Conservation (phyloP, 2,888 invertebrate species). For the Amiota mariae region DNA sequence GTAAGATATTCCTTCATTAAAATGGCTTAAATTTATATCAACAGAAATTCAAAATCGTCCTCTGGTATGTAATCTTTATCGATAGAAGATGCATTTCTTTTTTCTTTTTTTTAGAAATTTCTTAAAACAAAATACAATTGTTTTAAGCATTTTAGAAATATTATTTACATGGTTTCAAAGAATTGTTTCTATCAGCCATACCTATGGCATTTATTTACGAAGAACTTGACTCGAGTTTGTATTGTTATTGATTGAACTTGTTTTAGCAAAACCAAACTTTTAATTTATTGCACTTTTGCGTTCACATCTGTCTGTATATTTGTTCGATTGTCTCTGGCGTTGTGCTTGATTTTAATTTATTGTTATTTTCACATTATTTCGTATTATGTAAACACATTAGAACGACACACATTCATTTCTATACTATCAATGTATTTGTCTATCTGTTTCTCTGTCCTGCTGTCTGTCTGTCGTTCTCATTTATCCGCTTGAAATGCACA, state of each 20-base stretch:
- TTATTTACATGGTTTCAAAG: no score
- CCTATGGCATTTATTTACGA: neutral
- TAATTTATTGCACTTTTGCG: slow-evolving; percentile 34
- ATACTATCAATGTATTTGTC: neutral
- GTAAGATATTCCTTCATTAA: slow-evolving; percentile 31
- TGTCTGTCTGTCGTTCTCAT: neutral
- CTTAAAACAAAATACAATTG: no score
- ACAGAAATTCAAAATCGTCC: slow-evolving; percentile 44
- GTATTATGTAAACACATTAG: slow-evolving; percentile 61
- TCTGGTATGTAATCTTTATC: slow-evolving; percentile 35
- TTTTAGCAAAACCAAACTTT: slow-evolving; percentile 24
- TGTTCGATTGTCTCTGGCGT: slow-evolving; percentile 40
- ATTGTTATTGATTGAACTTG: neutral
- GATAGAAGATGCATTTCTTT: neutral
- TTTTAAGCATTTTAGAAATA: no score
- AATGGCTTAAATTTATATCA: slow-evolving; percentile 43
- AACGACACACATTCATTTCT: slow-evolving; percentile 26
- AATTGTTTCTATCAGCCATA: no score
- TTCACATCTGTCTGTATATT: slow-evolving; percentile 28
- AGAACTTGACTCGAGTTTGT: neutral
- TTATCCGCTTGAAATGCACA: slow-evolving; percentile 13
- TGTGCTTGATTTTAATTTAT: slow-evolving; percentile 55
- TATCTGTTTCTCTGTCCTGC: neutral
- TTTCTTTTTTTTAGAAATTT: no score
- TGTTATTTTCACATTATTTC: slow-evolving; percentile 59